Percentiles rank a stretch among this genome's conserved stretches.
phyloP scores from a whole-genome alignment of 2,113 vertebrate species.

The Vidua macroura region DNA sequence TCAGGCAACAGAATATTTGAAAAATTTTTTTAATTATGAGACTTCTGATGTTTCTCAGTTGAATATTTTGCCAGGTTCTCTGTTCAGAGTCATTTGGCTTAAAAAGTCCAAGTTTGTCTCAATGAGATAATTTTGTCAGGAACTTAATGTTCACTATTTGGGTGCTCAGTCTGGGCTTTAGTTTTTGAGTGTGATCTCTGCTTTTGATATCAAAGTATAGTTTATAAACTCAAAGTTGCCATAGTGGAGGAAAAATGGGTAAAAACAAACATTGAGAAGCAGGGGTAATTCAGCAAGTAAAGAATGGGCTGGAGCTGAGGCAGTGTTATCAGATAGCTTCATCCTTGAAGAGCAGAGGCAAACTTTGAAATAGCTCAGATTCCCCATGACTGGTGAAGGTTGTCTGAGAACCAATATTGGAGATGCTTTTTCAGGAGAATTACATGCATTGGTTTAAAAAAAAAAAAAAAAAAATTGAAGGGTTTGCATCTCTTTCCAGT shows the following conservation, averaged over 20 bases:
- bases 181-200: not conserved
- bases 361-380: not conserved
- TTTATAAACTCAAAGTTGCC: not conserved
- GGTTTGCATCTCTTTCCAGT: not conserved
- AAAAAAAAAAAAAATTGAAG: not conserved
- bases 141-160: not conserved
- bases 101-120: not conserved
- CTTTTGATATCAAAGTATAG: not conserved
- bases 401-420: not conserved
- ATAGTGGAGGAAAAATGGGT: not conserved
- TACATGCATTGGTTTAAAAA: not conserved
- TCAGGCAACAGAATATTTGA: not conserved
- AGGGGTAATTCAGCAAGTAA: not conserved
- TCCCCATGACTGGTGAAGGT: not conserved
- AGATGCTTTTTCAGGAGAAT: not conserved
- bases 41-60: not conserved
- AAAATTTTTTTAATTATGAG: not conserved
- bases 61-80: not conserved
- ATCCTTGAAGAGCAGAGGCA: not conserved
- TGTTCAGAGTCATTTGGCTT: not conserved
- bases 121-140: not conserved
- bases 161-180: not conserved
- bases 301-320: not conserved
- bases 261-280: not conserved
- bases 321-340: not conserved